A percentile compares a stretch with the other conserved stretches of the same genome.
phyloP scores from a whole-genome alignment of 37 sponge, comb jelly and placozoan species.

The Dysidea cf. avara region DNA sequence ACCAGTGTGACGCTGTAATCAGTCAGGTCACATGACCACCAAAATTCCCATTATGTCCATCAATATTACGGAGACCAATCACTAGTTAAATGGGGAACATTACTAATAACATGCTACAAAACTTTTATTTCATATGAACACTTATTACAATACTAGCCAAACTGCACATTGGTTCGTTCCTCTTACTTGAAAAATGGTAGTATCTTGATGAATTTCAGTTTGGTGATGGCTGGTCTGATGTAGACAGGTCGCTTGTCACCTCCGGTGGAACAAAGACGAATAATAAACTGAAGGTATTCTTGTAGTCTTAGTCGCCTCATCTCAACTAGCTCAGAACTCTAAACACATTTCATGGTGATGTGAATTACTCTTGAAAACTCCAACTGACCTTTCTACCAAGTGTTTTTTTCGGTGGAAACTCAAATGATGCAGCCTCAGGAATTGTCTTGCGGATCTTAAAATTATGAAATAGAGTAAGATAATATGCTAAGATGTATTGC shows the following conservation, averaged over 20 bases:
- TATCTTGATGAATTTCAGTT: slow-evolving; percentile 51
- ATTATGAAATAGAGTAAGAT: too few species aligned
- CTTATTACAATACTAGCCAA: too few species aligned
- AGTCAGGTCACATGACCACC: too few species aligned
- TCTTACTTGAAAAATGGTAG: slow-evolving; percentile 83
- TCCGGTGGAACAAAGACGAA: slow-evolving; percentile 36
- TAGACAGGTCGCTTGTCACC: background rate
- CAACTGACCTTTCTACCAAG: slow-evolving; percentile 67
- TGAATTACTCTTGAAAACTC: background rate
- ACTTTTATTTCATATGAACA: too few species aligned
- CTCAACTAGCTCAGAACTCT: slow-evolving; percentile 77
- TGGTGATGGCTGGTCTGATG: slow-evolving; percentile 46
- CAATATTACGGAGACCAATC: too few species aligned
- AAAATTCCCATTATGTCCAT: too few species aligned
- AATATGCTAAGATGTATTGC: too few species aligned
- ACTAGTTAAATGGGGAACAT: too few species aligned
- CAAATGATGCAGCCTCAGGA: slow-evolving; percentile 47
- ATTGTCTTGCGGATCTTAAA: slow-evolving; percentile 14
- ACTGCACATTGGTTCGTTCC: too few species aligned
- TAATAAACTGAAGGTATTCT: slow-evolving; percentile 67
- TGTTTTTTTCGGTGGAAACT: slow-evolving; percentile 90
- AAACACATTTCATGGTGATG: background rate
- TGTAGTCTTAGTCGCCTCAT: slow-evolving; percentile 64
- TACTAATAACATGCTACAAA: too few species aligned
- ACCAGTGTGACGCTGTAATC: too few species aligned